Percentiles rank a stretch among this genome's conserved stretches.
These are phyloP conservation scores for Tanytarsus gracilentus DNA, from an alignment of 2,888 invertebrate genomes.

Conservation along the genomic window DNA sequence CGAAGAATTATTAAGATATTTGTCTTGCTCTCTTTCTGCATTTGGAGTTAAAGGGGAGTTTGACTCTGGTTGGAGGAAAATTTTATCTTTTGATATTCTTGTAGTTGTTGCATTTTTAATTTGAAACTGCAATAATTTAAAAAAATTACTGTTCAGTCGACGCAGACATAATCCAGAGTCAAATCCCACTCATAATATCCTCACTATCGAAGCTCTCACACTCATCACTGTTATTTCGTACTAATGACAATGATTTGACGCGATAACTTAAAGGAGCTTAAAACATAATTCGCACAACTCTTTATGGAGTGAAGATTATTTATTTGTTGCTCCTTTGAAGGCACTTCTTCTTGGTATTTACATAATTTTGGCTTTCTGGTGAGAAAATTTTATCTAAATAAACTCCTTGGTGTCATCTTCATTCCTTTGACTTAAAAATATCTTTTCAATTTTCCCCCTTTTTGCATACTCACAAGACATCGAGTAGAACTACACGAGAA, in stretches of 20 bases:
- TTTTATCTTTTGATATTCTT: too few species aligned
- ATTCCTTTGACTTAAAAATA: too few species aligned
- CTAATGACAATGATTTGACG: constrained; percentile 9
- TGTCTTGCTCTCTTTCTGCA: not conserved
- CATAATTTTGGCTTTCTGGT: not conserved
- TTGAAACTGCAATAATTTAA: too few species aligned
- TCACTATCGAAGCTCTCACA: too few species aligned
- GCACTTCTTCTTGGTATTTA: not conserved
- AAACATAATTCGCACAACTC: not conserved
- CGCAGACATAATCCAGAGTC: too few species aligned
- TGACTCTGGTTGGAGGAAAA: not conserved
- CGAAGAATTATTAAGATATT: constrained; percentile 14
- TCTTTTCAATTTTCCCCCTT: constrained; percentile 2
- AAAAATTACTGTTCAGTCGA: too few species aligned
- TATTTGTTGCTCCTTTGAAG: not conserved
- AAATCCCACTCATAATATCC: too few species aligned
- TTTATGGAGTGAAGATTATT: not conserved
- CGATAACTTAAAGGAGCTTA: not conserved
- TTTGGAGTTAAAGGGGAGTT: not conserved
- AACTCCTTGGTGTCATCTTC: not conserved
- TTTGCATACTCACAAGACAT: not conserved
- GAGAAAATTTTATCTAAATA: constrained; percentile 12
- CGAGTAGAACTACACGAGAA: constrained; percentile 14
- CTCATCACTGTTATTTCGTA: not conserved
- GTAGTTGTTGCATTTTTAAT: too few species aligned